Evolutionary conservation across 2,113 vertebrate genomes (phyloP), one percentile per base, ranked within the genome.

Genomic region (Gyps fulvus): DNA sequence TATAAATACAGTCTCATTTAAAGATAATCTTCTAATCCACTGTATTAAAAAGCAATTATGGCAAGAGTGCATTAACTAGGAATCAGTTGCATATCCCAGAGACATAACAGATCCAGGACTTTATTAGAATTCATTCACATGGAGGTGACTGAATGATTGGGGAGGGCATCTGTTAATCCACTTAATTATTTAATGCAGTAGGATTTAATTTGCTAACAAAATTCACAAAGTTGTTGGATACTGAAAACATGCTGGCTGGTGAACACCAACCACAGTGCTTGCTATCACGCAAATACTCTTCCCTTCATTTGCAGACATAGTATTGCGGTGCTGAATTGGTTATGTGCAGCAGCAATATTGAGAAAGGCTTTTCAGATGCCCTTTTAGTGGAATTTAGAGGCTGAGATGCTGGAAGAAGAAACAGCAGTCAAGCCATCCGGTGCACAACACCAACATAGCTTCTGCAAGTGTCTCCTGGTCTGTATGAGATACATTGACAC

Each of bases 1-100:
- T 94, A 58, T 52, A 94, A 97, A 95, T 84, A 65, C 23, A 67
- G 50, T 95, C 95, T 87, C 72, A 92, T 92, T 90, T 95, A 81
- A 90, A 90, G 78, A 83, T 88, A 84, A 96, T 95, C 61, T 89
- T 82, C 69, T 89, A 87, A 97, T 95, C 83, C 27, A 13, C 40
- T 76, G 34, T 61, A 93, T 95, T 96, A 84, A 93, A 95, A 95
- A 85, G 65, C 80, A 94, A 91, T 92, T 79, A 95, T 54, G 32
- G 49, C 49, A 83, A 61, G 62, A 95, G 43, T 14, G n/a, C 69
- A 83, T 92, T 97, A 94, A 91, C 61, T 72, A 89, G 59, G 83
- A 92, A 82, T 77, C 65, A 59, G 61, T 15, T 74, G 86, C 27
- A 40, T 45, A 45, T 74, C 31, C 27, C 54, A 65, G 83, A 92